Conservation (phyloP, 2,797 vertebrate species). For the Danio tinwini region DNA sequence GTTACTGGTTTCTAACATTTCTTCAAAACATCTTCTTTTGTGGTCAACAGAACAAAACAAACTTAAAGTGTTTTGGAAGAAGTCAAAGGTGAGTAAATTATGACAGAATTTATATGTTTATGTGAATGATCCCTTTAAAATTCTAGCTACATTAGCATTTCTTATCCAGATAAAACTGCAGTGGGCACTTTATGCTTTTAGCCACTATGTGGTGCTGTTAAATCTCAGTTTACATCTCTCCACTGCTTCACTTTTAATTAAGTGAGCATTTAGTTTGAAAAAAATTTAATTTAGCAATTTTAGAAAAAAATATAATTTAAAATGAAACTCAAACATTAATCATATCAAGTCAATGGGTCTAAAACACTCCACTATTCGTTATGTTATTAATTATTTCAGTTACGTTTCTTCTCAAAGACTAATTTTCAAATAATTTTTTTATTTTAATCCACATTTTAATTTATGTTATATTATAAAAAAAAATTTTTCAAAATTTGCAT, state of each 20-base stretch:
- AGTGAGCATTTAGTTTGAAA: not conserved
- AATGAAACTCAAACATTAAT: not conserved
- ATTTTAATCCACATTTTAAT: not conserved
- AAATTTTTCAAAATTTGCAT: too few relatives aligned
- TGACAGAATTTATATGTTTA: too few relatives aligned
- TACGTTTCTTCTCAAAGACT: not conserved
- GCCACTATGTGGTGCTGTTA: slow-evolving; percentile 10
- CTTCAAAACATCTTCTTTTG: too few relatives aligned
- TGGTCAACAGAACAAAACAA: too few relatives aligned
- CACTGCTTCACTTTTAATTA: not conserved
- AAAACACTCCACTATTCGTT: not conserved
- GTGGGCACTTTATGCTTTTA: not conserved
- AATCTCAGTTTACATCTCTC: not conserved
- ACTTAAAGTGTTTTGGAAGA: too few relatives aligned
- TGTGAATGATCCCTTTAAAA: too few relatives aligned
- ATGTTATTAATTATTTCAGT: not conserved
- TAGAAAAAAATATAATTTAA: too few relatives aligned
- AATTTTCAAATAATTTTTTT: not conserved
- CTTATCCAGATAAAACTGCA: not conserved
- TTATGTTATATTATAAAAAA: too few relatives aligned
- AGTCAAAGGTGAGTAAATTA: too few relatives aligned
- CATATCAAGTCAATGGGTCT: not conserved
- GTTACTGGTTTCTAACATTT: too few relatives aligned
- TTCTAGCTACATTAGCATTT: not conserved
- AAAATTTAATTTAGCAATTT: not conserved